These are phyloP conservation scores for Loxodonta africana DNA, from an alignment of 2,113 vertebrate genomes.

Conservation along the genomic window DNA sequence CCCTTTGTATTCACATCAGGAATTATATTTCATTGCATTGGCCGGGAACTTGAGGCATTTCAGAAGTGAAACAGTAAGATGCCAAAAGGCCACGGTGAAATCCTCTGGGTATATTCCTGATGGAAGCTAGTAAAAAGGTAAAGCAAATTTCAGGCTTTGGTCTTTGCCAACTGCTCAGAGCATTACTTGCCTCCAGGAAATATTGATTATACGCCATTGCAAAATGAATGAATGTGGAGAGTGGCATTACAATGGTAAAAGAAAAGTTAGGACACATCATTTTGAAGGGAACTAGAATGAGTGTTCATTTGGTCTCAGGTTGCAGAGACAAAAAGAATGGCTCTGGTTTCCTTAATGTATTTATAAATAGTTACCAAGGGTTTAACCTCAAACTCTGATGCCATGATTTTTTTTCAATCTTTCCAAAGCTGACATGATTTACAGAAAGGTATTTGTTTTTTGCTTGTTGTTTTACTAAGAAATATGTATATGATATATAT, in stretches of 20 bases:
- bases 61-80: constrained; percentile 70
- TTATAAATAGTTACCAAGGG: constrained; percentile 57
- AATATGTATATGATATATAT: no score
- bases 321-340: not conserved
- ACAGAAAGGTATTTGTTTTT: constrained; percentile 62
- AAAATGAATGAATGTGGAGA: not conserved
- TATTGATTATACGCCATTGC: not conserved
- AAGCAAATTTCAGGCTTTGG: not conserved
- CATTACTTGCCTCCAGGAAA: not conserved
- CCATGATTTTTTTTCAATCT: constrained; percentile 77
- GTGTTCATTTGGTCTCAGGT: not conserved
- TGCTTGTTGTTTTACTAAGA: no score
- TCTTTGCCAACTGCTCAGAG: not conserved
- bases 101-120: not conserved
- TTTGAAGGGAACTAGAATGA: not conserved
- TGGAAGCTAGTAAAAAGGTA: not conserved
- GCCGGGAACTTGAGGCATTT: constrained; percentile 83
- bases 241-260: not conserved
- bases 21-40: constrained; percentile 91
- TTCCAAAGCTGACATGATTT: constrained; percentile 70
- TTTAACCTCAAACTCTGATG: not conserved
- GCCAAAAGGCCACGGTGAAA: not conserved
- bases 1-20: constrained; percentile 90
- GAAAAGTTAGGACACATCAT: not conserved
- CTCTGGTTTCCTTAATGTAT: constrained; percentile 35